A percentile compares a stretch with the other conserved stretches of the same genome.
Evolutionary conservation across 2,888 invertebrate species (phyloP).

Genomic region (Pristionchus mayeri): DNA sequence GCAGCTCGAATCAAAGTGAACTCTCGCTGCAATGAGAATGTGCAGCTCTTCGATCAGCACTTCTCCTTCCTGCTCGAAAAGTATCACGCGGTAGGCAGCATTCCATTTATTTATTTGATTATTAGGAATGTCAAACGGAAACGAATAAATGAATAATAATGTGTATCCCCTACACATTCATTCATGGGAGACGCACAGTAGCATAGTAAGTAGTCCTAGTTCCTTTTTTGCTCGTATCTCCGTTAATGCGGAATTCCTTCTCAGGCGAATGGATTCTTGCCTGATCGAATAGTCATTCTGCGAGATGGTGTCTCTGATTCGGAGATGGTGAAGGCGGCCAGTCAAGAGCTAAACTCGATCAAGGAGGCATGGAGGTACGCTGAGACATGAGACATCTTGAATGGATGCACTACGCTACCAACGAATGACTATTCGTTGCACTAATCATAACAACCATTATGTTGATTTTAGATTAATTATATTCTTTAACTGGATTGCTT

Average conservation of each 20-base stretch:
- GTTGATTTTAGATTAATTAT: too few relatives aligned
- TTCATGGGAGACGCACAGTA: too few relatives aligned
- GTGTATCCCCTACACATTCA: too few relatives aligned
- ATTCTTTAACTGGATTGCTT: too few relatives aligned
- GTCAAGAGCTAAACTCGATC: constrained; percentile 38
- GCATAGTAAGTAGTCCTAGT: too few relatives aligned
- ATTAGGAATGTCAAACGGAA: too few relatives aligned
- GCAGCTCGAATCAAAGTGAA: constrained; percentile 47
- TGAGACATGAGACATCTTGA: too few relatives aligned
- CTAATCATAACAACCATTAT: constrained; percentile 50
- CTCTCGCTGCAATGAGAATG: constrained; percentile 50
- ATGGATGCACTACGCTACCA: too few relatives aligned
- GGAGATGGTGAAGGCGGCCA: constrained; percentile 56
- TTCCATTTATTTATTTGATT: too few relatives aligned
- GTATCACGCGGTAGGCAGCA: not conserved
- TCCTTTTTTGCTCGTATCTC: too few relatives aligned
- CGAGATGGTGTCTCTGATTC: constrained; percentile 64
- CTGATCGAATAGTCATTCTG: constrained; percentile 58
- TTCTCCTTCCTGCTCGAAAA: constrained; percentile 48
- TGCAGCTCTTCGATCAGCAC: constrained; percentile 49
- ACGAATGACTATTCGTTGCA: too few relatives aligned
- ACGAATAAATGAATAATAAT: too few relatives aligned
- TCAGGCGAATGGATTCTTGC: constrained; percentile 52
- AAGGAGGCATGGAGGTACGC: not conserved
- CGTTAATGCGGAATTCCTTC: constrained; percentile 21